phyloP scores from a whole-genome alignment of 2,888 invertebrate species.

The Ophraella communa region DNA sequence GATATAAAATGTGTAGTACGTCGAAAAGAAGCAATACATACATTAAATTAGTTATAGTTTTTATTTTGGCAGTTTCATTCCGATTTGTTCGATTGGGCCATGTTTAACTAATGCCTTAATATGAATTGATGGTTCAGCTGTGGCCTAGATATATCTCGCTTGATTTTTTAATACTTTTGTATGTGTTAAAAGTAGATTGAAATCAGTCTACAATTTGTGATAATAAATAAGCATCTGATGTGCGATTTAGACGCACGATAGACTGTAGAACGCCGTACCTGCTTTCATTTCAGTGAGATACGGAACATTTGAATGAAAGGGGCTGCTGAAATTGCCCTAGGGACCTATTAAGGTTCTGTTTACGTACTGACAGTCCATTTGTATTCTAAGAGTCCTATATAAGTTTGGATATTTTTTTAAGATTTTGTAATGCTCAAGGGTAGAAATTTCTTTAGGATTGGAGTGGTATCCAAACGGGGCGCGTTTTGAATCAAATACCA shows the following conservation, averaged over 20 bases:
- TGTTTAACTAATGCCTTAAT: slow-evolving; percentile 29
- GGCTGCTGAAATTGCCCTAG: slow-evolving; percentile 8
- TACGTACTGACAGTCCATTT: slow-evolving; percentile 57
- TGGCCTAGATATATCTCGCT: slow-evolving; percentile 53
- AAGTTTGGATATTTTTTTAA: slow-evolving; percentile 59
- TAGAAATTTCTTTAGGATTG: slow-evolving; percentile 42
- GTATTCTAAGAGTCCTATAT: slow-evolving; percentile 56
- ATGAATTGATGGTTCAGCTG: slow-evolving; percentile 38
- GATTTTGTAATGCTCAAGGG: slow-evolving; percentile 59
- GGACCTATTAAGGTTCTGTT: slow-evolving; percentile 10
- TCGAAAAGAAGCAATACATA: not conserved
- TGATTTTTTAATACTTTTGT: slow-evolving; percentile 59
- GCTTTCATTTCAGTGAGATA: slow-evolving; percentile 54
- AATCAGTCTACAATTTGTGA: slow-evolving; percentile 53
- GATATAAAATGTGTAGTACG: too few relatives aligned
- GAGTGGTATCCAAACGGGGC: slow-evolving; percentile 47
- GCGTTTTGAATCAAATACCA: slow-evolving; percentile 41
- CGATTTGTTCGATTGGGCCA: not conserved
- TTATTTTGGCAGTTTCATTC: not conserved
- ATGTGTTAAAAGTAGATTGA: slow-evolving; percentile 53
- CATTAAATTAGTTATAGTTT: not conserved
- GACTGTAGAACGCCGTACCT: slow-evolving; percentile 57
- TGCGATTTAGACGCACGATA: slow-evolving; percentile 52
- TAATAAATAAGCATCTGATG: slow-evolving; percentile 55
- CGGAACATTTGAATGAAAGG: slow-evolving; percentile 47